These are phyloP conservation scores for Meloidogyne exigua DNA, from an alignment of 1,140 invertebrate genomes.

Conservation along the genomic window DNA sequence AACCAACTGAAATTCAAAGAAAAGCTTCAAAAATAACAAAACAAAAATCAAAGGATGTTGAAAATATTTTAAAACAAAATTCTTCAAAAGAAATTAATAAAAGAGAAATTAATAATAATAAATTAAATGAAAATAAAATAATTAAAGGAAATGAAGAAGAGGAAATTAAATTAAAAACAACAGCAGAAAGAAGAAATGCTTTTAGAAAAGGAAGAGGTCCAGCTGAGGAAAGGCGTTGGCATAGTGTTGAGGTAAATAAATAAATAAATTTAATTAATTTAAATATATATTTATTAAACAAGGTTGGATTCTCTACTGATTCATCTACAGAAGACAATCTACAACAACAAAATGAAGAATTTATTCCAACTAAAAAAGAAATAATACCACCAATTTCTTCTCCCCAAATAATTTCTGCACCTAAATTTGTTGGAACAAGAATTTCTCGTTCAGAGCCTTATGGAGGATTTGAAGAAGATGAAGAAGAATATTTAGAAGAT, in stretches of 20 bases:
- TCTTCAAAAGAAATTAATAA: constrained; percentile 11
- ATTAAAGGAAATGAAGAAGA: background rate
- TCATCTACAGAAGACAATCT: constrained; percentile 40
- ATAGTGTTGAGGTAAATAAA: constrained; percentile 56
- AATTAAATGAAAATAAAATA: background rate
- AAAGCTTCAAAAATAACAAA: constrained; percentile 60
- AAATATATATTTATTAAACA: background rate
- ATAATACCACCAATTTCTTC: background rate
- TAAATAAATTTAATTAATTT: background rate
- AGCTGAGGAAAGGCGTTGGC: constrained; percentile 51
- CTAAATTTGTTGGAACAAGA: constrained; percentile 24
- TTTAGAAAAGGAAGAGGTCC: background rate
- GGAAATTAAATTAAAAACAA: background rate
- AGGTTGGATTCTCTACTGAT: constrained; percentile 58
- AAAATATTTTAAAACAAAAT: constrained; percentile 13
- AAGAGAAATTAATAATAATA: too few species aligned
- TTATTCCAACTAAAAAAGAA: background rate
- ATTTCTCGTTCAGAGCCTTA: constrained; percentile 32
- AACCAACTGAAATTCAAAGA: constrained; percentile 58
- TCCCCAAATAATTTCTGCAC: background rate
- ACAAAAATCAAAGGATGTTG: constrained; percentile 39
- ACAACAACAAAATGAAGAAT: constrained; percentile 10
- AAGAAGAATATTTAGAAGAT: constrained; percentile 34
- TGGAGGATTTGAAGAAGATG: constrained; percentile 33
- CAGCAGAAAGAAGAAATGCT: constrained; percentile 9